These are phyloP conservation scores for Pseudocheirus occidentalis DNA, from an alignment of 2,797 vertebrate genomes.

Conservation along the genomic window DNA sequence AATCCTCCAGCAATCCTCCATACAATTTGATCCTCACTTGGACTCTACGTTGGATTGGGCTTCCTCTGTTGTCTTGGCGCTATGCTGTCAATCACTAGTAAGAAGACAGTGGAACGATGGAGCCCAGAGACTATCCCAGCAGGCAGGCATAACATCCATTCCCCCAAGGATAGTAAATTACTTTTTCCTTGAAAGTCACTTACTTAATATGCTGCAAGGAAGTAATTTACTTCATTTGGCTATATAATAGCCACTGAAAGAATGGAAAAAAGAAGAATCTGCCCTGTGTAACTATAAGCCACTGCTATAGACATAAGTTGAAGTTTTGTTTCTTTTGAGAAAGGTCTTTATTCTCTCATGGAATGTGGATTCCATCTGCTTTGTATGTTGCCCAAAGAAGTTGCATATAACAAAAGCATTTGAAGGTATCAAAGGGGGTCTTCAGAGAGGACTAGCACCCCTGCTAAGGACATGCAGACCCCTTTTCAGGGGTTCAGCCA, in stretches of 20 bases:
- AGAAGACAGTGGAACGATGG: slow-evolving; percentile 24
- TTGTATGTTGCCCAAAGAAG: neutral
- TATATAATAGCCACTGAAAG: slow-evolving; percentile 60
- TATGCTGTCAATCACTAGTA: neutral
- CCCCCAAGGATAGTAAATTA: slow-evolving; percentile 65
- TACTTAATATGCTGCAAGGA: slow-evolving; percentile 63
- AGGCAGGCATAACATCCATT: slow-evolving; percentile 7
- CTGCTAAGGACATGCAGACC: neutral
- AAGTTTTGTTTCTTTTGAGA: neutral
- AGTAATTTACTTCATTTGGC: slow-evolving; percentile 62
- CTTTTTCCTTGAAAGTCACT: slow-evolving; percentile 68
- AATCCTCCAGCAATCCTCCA: neutral
- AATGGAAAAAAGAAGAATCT: neutral
- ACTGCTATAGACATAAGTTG: slow-evolving; percentile 45
- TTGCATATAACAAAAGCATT: neutral
- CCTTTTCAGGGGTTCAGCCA: neutral
- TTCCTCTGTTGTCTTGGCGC: neutral
- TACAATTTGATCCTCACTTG: neutral
- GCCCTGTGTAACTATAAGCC: slow-evolving; percentile 37
- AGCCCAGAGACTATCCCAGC: slow-evolving; percentile 49
- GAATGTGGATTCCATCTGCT: neutral
- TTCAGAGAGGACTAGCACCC: neutral
- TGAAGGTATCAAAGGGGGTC: neutral
- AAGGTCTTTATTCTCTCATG: neutral
- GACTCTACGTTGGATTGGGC: neutral